phyloP scores from a whole-genome alignment of 37 sponge, comb jelly and placozoan species.

The Ephydatia muelleri region DNA sequence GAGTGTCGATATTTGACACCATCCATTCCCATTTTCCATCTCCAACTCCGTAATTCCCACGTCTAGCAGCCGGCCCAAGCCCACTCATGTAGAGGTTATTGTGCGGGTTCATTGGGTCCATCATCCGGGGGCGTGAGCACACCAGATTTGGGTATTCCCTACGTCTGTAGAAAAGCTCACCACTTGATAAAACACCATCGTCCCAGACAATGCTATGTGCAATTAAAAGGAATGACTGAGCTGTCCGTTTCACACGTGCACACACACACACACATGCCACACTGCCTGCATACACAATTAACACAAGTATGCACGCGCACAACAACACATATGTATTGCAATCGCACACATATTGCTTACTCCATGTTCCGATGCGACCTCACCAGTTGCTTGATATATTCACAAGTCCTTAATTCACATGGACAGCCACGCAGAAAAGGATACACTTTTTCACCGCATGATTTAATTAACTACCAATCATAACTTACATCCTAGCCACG shows the following conservation, averaged over 20 bases:
- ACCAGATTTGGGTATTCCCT: background rate
- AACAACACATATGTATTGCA: no score
- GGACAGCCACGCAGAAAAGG: background rate
- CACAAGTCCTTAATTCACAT: background rate
- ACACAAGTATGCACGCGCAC: no score
- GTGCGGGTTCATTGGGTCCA: constrained; percentile 72
- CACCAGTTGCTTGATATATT: background rate
- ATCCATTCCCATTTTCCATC: constrained; percentile 45
- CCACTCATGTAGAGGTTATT: constrained; percentile 58
- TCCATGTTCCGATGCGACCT: background rate
- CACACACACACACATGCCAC: no score
- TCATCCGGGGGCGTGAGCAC: constrained; percentile 26
- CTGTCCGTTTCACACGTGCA: no score
- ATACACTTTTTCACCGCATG: background rate
- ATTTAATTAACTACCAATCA: background rate
- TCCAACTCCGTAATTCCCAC: constrained; percentile 18
- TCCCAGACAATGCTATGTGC: background rate
- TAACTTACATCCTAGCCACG: background rate
- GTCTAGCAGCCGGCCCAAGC: constrained; percentile 4
- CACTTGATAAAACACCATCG: background rate
- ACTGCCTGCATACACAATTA: no score
- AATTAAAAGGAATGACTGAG: background rate
- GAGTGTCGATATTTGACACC: constrained; percentile 31
- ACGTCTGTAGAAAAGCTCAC: constrained; percentile 7
- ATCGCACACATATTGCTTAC: background rate